Evolutionary conservation across 2,113 vertebrate species (phyloP).

Genomic region (Bothrops jararaca): DNA sequence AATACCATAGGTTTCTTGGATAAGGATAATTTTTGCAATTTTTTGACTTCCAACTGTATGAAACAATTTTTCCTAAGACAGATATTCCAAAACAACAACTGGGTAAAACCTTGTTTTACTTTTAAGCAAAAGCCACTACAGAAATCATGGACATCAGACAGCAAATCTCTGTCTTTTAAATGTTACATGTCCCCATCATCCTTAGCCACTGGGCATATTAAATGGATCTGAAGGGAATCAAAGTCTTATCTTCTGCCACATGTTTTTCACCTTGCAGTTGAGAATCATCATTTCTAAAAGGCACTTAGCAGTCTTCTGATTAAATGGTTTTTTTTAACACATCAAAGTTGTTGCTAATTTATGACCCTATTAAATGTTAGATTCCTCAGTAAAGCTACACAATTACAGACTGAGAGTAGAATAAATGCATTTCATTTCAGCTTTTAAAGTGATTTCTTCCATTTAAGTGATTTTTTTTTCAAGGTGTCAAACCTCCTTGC

Average conservation of each 20-base stretch:
- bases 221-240: not conserved
- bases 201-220: not conserved
- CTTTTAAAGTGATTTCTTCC: not conserved
- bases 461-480: not conserved
- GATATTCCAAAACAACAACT: not conserved
- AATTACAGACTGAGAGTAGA: not conserved
- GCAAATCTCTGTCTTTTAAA: not conserved
- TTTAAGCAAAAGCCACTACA: not conserved
- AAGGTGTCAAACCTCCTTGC: not conserved
- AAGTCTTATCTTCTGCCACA: not conserved
- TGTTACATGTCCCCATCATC: not conserved
- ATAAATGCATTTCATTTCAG: conserved; percentile 6
- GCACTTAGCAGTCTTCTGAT: not conserved
- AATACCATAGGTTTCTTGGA: not conserved
- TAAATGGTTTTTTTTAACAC: not conserved
- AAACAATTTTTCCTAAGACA: not conserved
- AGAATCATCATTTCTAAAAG: not conserved
- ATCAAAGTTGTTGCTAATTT: not conserved
- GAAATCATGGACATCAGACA: not conserved
- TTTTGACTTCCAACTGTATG: not conserved
- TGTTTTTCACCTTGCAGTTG: not conserved
- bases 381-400: not conserved
- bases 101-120: not conserved
- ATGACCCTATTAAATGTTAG: not conserved
- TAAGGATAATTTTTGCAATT: not conserved